Base-by-base conservation (phyloP, 2,113 vertebrate genomes). In the Tringa solitaria region DNA sequence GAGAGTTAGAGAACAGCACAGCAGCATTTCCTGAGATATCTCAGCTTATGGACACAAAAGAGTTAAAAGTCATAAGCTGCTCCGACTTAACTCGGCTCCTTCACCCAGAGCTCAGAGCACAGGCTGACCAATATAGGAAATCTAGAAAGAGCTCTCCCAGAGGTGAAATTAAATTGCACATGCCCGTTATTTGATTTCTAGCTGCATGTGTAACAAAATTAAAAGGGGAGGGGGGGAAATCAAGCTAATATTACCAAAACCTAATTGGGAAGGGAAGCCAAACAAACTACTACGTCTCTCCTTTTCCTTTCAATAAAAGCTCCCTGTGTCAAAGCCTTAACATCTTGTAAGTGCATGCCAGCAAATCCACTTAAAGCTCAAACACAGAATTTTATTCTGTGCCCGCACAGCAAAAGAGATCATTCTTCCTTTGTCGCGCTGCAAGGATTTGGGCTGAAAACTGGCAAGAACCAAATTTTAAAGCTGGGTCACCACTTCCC, bases 331-430 rank as follows among this genome's bases (percentile, higher is more conserved):
- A 96, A 89, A 96, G 70, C 77, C 73, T 70, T 41, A 91, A 87
- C 87, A 79, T 89, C 74, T 95, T 87, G 45, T 50, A 82, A 91
- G 54, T 14, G 57, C 41, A 65, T 4, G 64, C 51, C 84, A 96
- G 69, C 45, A 67, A 95, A 96, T 67, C 91, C 87, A 92, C 48
- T 84, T 95, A 87, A 92, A 91, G 87, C 75, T 89, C 54, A 80
- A 68, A 87, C 37, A 61, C 41, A 78, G 79, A 93, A 84, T 92
- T 95, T 85, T 86, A 59, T 79, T 96, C 70, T 70, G 50, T 32
- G 50, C 73, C 57, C 0, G 0, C 61, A 54, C 32, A 79, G 84
- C 77, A 50, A 11, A 89, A 79, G 53, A 76, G 57, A 89, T 73
- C 48, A 28, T 68, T 93, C 54, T 74, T 70, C 65, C 89, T 87